These are phyloP conservation scores for Macaria notata DNA, from an alignment of 2,888 invertebrate species.

Conservation along the genomic window DNA sequence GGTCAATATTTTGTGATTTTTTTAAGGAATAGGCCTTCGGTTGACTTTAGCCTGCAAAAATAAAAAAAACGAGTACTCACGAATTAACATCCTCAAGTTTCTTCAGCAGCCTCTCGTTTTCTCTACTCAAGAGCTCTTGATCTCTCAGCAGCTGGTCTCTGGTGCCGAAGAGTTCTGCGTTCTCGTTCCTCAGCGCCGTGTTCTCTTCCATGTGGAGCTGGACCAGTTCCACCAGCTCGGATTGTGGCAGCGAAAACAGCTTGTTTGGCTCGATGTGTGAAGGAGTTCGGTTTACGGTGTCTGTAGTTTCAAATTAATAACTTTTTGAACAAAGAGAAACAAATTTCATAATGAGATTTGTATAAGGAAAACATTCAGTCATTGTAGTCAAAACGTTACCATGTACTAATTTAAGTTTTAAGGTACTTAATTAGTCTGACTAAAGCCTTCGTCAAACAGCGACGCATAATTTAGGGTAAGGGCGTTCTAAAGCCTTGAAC, in stretches of 20 bases:
- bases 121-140: constrained; percentile 94
- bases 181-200: constrained; percentile 90
- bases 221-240: constrained; percentile 91
- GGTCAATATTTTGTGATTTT: too few relatives aligned
- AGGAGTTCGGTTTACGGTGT: constrained; percentile 67
- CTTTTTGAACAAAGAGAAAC: too few relatives aligned
- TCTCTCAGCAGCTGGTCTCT: constrained; percentile 92
- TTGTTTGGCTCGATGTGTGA: constrained; percentile 87
- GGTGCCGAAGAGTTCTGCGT: constrained; percentile 90
- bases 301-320: constrained; percentile 32
- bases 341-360: too few relatives aligned
- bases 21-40: not conserved
- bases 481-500: too few relatives aligned
- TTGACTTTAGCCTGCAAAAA: not conserved
- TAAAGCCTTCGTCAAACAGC: too few relatives aligned
- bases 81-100: constrained; percentile 94
- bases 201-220: constrained; percentile 93
- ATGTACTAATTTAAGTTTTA: too few relatives aligned
- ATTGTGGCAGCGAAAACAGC: constrained; percentile 87
- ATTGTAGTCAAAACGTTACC: too few relatives aligned
- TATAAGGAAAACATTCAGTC: too few relatives aligned
- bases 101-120: constrained; percentile 93
- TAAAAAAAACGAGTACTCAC: constrained; percentile 80
- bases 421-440: too few relatives aligned
- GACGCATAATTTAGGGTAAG: too few relatives aligned